These are phyloP conservation scores for Epinotia ramella DNA, from an alignment of 2,888 invertebrate genomes.

Conservation along the genomic window DNA sequence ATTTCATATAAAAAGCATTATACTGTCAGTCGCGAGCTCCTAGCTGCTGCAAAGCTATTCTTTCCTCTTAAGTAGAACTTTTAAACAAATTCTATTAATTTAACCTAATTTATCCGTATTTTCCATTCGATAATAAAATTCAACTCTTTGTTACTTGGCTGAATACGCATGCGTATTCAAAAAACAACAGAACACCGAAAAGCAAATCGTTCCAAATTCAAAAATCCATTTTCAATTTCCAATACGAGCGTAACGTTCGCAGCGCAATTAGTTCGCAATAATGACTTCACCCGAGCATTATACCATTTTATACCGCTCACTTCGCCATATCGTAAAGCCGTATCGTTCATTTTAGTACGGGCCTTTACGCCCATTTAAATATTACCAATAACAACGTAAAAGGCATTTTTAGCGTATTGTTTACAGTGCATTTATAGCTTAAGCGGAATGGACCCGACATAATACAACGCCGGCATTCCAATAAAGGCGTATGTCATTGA, in stretches of 20 bases:
- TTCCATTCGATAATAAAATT: too few species aligned
- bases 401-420: conserved; percentile 30
- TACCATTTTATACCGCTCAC: conserved; percentile 11
- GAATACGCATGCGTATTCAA: neutral
- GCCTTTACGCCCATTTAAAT: conserved; percentile 2
- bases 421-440: conserved; percentile 28
- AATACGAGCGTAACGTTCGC: neutral
- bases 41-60: too few species aligned
- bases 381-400: neutral
- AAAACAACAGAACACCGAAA: neutral
- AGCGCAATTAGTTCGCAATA: conserved; percentile 32
- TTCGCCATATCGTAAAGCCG: neutral
- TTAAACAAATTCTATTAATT: too few species aligned
- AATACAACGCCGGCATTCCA: neutral
- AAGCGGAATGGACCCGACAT: neutral
- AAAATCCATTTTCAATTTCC: conserved; percentile 6
- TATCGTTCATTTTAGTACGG: neutral
- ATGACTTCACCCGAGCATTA: conserved; percentile 11
- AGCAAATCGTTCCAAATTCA: conserved; percentile 1
- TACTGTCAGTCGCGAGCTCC: too few species aligned
- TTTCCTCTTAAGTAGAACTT: too few species aligned
- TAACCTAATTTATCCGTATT: too few species aligned
- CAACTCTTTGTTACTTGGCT: too few species aligned
- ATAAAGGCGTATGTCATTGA: neutral
- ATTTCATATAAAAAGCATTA: too few species aligned